A percentile compares a stretch with the other conserved stretches of the same genome.
Conservation (phyloP, 2,113 vertebrate genomes). For the Nannobrachium achirus region DNA sequence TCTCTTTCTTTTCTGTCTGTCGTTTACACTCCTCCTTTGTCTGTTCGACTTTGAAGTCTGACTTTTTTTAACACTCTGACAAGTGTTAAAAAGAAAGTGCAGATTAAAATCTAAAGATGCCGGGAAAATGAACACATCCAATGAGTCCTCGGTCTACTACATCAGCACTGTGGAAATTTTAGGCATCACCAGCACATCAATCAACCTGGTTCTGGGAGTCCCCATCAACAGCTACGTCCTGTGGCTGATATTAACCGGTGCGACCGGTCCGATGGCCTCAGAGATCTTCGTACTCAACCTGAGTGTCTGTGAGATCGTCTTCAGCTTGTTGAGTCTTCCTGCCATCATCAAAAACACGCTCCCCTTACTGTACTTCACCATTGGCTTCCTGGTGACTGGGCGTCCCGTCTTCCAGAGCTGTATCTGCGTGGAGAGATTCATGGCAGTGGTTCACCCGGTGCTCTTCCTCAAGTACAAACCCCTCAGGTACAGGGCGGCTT, state of each 20-base stretch:
- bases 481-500: constrained; percentile 33
- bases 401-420: constrained; percentile 33
- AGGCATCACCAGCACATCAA: too few species aligned
- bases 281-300: constrained; percentile 41
- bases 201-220: too few species aligned
- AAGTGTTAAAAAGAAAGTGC: too few species aligned
- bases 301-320: constrained; percentile 21
- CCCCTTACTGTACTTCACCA: background rate
- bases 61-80: too few species aligned
- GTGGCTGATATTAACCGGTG: constrained; percentile 11
- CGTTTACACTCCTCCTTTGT: too few species aligned
- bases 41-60: too few species aligned
- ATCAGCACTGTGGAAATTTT: too few species aligned
- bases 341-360: rapidly evolving
- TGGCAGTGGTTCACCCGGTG: constrained; percentile 43
- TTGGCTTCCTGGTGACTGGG: constrained; percentile 5
- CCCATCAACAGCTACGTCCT: constrained; percentile 10
- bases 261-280: constrained; percentile 5
- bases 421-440: constrained; percentile 45
- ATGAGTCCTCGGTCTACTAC: too few species aligned
- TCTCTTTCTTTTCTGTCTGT: too few species aligned
- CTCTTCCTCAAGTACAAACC: constrained; percentile 31
- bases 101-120: too few species aligned
- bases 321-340: background rate
- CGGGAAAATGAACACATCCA: too few species aligned